These are phyloP conservation scores for Naja naja DNA, from an alignment of 2,113 vertebrate species.

Conservation along the genomic window DNA sequence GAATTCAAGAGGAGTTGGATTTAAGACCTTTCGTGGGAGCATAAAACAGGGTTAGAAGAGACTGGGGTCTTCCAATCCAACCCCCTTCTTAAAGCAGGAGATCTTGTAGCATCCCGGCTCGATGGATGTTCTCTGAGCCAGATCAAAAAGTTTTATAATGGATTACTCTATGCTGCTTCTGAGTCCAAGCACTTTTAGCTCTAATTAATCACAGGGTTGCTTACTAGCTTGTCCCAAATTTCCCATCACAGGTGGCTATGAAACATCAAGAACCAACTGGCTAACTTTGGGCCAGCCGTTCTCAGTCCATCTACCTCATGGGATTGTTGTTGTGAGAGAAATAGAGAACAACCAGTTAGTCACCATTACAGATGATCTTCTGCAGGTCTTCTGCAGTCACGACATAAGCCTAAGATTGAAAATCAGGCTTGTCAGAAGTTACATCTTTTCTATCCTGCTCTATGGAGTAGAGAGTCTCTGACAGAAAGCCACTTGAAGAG, in stretches of 20 bases:
- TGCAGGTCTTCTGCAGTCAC: no score
- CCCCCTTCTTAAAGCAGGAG: no score
- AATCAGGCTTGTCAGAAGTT: no score
- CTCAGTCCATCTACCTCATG: not conserved
- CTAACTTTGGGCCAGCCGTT: not conserved
- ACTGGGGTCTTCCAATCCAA: no score
- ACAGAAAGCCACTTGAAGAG: no score
- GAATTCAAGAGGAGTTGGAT: no score
- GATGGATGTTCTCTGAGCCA: not conserved
- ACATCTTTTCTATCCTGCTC: no score
- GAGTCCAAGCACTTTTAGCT: not conserved
- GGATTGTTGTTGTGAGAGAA: not conserved
- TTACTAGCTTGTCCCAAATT: not conserved
- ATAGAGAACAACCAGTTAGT: not conserved
- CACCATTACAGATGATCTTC: not conserved
- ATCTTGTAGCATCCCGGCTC: no score
- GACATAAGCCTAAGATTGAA: no score
- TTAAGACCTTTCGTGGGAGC: no score
- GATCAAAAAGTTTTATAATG: not conserved
- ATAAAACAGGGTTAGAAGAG: no score
- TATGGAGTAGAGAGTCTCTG: no score
- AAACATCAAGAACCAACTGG: not conserved
- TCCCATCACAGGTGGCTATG: not conserved
- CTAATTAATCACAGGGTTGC: not conserved
- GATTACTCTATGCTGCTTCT: not conserved